Evolutionary conservation across 2,113 vertebrate genomes (phyloP).

Genomic region (Alaudala cheleensis): DNA sequence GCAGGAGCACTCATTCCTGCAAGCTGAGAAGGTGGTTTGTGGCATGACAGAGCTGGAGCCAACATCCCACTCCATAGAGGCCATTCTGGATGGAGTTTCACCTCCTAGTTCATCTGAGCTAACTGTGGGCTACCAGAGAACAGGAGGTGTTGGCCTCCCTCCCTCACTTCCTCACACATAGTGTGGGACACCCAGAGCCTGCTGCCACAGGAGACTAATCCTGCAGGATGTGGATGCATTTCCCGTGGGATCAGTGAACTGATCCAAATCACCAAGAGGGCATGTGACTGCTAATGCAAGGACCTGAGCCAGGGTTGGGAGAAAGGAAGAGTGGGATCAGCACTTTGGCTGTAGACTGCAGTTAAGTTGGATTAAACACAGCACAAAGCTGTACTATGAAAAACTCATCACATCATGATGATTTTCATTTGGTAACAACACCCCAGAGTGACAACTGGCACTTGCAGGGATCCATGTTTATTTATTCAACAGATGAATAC

Average conservation of each 20-base stretch:
- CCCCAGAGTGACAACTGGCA: not conserved
- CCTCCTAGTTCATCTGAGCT: not conserved
- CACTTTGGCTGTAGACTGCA: not conserved
- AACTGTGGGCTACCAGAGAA: not conserved
- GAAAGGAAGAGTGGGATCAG: slow-evolving; percentile 31
- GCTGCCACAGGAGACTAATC: not conserved
- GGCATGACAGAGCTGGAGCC: not conserved
- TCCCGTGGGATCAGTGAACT: not conserved
- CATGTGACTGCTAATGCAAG: slow-evolving; percentile 2
- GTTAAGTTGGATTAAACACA: not conserved
- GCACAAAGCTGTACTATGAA: not conserved
- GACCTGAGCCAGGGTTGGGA: not conserved
- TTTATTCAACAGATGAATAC: not conserved
- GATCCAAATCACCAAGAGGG: not conserved
- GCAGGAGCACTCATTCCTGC: not conserved
- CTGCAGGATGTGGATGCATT: not conserved
- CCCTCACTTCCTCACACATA: rapidly evolving
- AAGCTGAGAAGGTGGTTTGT: not conserved
- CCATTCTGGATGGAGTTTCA: slow-evolving; percentile 9
- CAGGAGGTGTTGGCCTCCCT: not conserved
- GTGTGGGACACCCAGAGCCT: not conserved
- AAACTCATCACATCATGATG: not conserved
- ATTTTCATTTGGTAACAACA: not conserved
- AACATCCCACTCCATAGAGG: not conserved
- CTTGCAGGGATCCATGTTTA: not conserved